Evolutionary conservation across 2,888 invertebrate genomes (phyloP), one percentile per base, ranked within the genome.

Genomic region (Chrysopilus asiliformis): DNA sequence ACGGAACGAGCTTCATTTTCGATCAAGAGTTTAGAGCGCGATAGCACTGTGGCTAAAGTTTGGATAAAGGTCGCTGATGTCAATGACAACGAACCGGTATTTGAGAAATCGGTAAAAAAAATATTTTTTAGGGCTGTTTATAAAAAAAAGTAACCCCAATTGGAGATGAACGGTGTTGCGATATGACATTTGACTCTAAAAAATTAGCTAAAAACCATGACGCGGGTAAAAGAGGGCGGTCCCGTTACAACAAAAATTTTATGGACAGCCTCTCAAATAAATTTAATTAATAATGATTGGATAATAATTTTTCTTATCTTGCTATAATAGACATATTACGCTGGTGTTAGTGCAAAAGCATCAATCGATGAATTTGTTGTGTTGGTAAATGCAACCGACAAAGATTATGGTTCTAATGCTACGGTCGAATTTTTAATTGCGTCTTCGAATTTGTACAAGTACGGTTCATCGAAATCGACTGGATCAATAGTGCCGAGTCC

Each of bases 401-500:
- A 74, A 0, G 94, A 94, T 57, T 68, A 77, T 4, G 85, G 82
- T 1, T 72, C 76, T 41, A 93, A 93, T 55, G 87, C 89, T 0
- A 77, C 81, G 3, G 65, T 93, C 2, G 69, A 75, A 22, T 91
- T 89, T 58, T 74, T 79, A 57, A 82, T 94, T 30, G 74, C 76
- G 2, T 80, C 82, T 0, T 82, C 86, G 0, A 79, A 85, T 58
- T 63, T 86, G 17, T 86, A 78, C 60, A 84, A 84, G 55, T 83
- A 76, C 47, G 81, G 80, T 2, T 79, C 78, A 0, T 71, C 72
- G 17, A 71, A 74, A 50, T 74, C 82, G 15, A 82, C 82, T 4
- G 89, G 89, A 1, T 86, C 86, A 1, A 82, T 90, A 14, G 81
- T 89, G 14, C 87, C 89, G 0, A 85, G 86, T 26, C 90, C 90